Percentiles rank a stretch among this genome's conserved stretches.
phyloP scores from a whole-genome alignment of 2,797 vertebrate species.

The Dryobates pubescens region DNA sequence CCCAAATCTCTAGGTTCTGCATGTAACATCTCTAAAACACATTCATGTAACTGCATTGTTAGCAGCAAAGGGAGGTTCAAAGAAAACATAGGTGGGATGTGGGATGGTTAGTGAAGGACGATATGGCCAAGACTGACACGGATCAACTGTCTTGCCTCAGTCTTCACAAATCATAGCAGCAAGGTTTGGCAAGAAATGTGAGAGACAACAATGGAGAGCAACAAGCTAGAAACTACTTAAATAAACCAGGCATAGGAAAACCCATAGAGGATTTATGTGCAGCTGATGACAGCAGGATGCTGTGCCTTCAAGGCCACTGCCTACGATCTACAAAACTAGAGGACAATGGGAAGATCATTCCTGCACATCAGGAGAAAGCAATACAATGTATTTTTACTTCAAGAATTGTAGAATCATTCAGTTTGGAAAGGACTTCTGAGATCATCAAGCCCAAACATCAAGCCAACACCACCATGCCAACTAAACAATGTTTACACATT shows the following conservation, averaged over 20 bases:
- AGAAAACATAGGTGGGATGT: background rate
- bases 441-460: no score
- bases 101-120: background rate
- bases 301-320: background rate
- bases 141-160: background rate
- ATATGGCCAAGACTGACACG: rapidly evolving
- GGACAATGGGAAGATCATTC: background rate
- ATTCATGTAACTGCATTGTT: background rate
- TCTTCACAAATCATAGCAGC: background rate
- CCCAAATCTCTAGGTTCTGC: background rate
- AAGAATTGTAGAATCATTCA: background rate
- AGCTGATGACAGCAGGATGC: background rate
- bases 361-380: background rate
- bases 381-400: background rate
- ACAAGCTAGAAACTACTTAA: background rate
- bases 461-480: no score
- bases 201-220: background rate
- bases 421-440: no score
- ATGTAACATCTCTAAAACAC: background rate
- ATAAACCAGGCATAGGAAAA: background rate
- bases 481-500: no score
- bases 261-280: background rate
- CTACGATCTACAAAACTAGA: background rate
- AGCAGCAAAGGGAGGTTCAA: background rate
- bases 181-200: background rate